These are phyloP conservation scores for Acronicta aceris DNA, from an alignment of 2,888 invertebrate genomes.

Conservation along the genomic window DNA sequence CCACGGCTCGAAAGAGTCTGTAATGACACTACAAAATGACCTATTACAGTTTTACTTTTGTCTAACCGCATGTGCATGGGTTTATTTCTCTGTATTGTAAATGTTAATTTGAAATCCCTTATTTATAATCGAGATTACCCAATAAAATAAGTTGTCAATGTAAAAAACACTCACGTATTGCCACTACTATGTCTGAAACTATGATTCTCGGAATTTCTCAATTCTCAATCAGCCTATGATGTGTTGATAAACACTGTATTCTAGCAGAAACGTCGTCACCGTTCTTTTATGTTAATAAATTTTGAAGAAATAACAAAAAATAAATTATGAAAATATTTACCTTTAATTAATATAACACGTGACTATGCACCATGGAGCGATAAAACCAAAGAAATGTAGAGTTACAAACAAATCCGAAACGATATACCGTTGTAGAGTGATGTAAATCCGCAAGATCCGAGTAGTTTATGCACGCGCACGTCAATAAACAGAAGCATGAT, in stretches of 20 bases:
- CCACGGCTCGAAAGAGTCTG: conserved; percentile 58
- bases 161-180: too few relatives aligned
- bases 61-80: conserved; percentile 15
- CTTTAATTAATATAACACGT: too few relatives aligned
- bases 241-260: too few relatives aligned
- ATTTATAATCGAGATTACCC: too few relatives aligned
- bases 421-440: conserved; percentile 4
- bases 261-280: too few relatives aligned
- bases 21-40: conserved; percentile 68
- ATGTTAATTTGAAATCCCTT: conserved; percentile 8
- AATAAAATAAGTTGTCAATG: too few relatives aligned
- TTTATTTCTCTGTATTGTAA: conserved; percentile 15
- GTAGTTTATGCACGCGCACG: conserved; percentile 39
- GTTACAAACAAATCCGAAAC: conserved; percentile 5
- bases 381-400: conserved; percentile 1
- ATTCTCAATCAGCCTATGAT: too few relatives aligned
- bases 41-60: conserved; percentile 59
- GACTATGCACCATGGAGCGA: conserved; percentile 8
- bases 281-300: too few relatives aligned
- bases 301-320: too few relatives aligned
- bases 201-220: too few relatives aligned
- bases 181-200: too few relatives aligned
- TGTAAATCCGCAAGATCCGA: conserved; percentile 16
- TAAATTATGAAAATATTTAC: too few relatives aligned
- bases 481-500: conserved; percentile 35